phyloP scores from a whole-genome alignment of 2,113 vertebrate genomes.

The Podarcis raffonei region DNA sequence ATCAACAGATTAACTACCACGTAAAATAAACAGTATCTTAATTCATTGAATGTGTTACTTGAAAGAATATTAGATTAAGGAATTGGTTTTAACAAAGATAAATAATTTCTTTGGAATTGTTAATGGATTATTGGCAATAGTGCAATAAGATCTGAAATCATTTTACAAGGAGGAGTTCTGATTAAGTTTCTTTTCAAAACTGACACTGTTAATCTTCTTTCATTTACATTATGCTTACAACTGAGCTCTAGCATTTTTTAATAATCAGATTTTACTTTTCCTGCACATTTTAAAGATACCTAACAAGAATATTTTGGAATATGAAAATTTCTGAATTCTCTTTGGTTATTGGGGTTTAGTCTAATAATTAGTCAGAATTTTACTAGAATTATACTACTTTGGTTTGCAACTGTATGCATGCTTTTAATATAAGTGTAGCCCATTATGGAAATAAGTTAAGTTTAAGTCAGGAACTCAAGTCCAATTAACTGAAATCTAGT shows the following conservation, averaged over 20 bases:
- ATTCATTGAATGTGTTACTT: background rate
- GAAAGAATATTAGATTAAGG: background rate
- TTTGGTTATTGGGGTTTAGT: background rate
- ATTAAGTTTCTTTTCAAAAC: slow-evolving; percentile 3
- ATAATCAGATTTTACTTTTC: background rate
- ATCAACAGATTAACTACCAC: background rate
- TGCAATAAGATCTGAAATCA: background rate
- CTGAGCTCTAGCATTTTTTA: background rate
- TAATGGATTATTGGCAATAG: background rate
- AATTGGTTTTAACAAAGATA: background rate
- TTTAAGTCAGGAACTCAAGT: background rate
- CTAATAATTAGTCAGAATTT: background rate
- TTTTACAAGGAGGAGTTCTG: background rate
- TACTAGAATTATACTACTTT: background rate
- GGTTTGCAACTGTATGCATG: background rate
- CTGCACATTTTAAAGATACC: background rate
- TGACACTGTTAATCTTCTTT: background rate
- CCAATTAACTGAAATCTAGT: slow-evolving; percentile 6
- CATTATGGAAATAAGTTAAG: background rate
- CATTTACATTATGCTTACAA: background rate
- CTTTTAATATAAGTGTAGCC: background rate
- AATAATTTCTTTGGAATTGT: background rate
- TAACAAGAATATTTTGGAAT: background rate
- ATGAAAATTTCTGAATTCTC: background rate
- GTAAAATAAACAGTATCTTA: background rate